A percentile compares a stretch with the other conserved stretches of the same genome.
phyloP scores from a whole-genome alignment of 2,888 invertebrate genomes.

The Thelaira solivaga region DNA sequence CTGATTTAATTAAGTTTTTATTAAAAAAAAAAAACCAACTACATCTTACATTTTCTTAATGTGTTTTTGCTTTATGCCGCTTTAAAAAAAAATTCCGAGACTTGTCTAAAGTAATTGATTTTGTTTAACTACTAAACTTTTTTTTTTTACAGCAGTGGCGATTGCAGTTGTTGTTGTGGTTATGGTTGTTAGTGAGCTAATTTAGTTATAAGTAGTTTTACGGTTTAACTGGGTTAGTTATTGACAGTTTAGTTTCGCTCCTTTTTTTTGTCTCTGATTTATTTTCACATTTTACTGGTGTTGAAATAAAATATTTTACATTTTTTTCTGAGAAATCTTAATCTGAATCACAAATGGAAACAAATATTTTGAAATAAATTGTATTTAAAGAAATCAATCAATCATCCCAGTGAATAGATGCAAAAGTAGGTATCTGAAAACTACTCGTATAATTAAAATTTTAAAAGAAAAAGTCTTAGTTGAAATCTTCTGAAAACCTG shows the following conservation, averaged over 20 bases:
- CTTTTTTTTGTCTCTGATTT: not conserved
- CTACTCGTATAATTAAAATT: no score
- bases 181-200: constrained; percentile 35
- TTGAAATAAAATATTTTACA: constrained; percentile 1
- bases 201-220: constrained; percentile 40
- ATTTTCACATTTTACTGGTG: not conserved
- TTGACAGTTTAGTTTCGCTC: not conserved
- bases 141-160: no score
- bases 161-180: not conserved
- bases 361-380: not conserved
- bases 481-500: no score
- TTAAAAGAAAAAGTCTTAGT: no score
- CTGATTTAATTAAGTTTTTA: constrained; percentile 59
- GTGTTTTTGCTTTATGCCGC: not conserved
- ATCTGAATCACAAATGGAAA: not conserved
- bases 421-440: no score
- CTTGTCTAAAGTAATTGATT: not conserved
- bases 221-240: constrained; percentile 26
- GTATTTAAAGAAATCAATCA: not conserved
- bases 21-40: not conserved
- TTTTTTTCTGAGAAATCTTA: not conserved
- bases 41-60: constrained; percentile 15
- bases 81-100: not conserved
- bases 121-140: not conserved
- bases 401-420: no score